Base-by-base conservation (phyloP, 2,888 invertebrate species). In the Myopa testacea region DNA sequence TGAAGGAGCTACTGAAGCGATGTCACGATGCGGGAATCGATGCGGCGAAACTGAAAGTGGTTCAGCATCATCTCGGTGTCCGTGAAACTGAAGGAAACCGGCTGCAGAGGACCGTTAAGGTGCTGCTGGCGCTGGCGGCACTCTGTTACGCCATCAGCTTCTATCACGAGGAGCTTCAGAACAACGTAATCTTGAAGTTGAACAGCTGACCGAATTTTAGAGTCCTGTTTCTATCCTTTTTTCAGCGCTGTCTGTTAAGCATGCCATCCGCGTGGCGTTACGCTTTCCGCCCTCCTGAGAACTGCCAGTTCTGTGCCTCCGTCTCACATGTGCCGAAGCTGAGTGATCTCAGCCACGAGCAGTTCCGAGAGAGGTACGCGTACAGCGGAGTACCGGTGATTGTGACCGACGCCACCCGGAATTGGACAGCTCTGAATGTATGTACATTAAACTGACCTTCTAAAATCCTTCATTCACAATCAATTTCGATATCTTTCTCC, bases 351-450 rank as follows among this genome's bases (percentile, higher is more conserved):
- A 91, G 93, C 0, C 91, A 93, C 0, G 88, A 89, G 6, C 90
- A 92, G 78, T 98, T 98, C 86, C 95, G 96, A 84, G 87, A 91
- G 37, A 89, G 91, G 84, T 97, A 93, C 84, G 96, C 96, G 0
- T 95, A 95, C 85, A 91, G 92, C 14, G 94, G 94, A 0, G 91
- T 91, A 7, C 98, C 98, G 0, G 95, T 98, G 2, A 93, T 98
- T 16, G 91, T 98, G 10, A 93, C 93, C 5, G 98, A 98, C 88
- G 98, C 94, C 0, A 94, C 94, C 26, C 85, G 83, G 8, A 93
- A 93, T 81, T 98, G 98, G 98, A 93, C 93, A 52, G 97, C 97
- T 0, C 88, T 93, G 19, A 86, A 92, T 80, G 92, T 92, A 79
- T 71, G 80, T 68, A 34, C 19, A 40, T 6, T 38, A 4, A 37